These are phyloP conservation scores for Criorhina ranunculi DNA, from an alignment of 2,888 invertebrate genomes.

Conservation along the genomic window DNA sequence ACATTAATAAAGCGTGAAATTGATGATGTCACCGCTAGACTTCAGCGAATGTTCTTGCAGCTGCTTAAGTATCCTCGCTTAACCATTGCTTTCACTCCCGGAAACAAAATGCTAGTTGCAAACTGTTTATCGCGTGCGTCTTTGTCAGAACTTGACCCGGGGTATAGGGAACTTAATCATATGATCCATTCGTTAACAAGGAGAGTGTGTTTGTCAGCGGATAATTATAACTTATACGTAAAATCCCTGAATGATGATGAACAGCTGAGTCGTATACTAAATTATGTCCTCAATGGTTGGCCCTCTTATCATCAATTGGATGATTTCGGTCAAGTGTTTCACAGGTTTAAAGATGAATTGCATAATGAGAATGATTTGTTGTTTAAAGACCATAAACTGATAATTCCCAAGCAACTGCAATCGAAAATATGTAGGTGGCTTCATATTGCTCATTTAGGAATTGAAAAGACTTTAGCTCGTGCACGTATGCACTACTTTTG, in stretches of 20 bases:
- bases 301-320: constrained; percentile 58
- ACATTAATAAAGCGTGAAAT: background rate
- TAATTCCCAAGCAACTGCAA: constrained; percentile 75
- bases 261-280: constrained; percentile 7
- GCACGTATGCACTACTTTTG: constrained; percentile 78
- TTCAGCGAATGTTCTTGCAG: constrained; percentile 12
- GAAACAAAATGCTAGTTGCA: background rate
- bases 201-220: constrained; percentile 43
- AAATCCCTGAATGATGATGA: constrained; percentile 28
- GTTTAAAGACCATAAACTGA: constrained; percentile 46
- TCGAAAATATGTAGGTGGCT: constrained; percentile 69
- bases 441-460: constrained; percentile 79
- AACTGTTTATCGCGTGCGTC: constrained; percentile 2
- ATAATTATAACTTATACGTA: constrained; percentile 49
- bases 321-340: constrained; percentile 38
- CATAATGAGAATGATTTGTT: constrained; percentile 49
- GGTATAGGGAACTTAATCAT: too few relatives aligned
- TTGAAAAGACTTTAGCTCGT: background rate
- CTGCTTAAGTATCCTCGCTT: constrained; percentile 1
- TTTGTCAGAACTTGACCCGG: background rate
- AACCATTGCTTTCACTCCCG: background rate
- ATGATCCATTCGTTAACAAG: constrained; percentile 42
- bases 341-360: constrained; percentile 40
- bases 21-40: constrained; percentile 18
- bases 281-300: constrained; percentile 68